Conservation (phyloP, 2,113 vertebrate genomes). For the Ardeotis arabs region DNA sequence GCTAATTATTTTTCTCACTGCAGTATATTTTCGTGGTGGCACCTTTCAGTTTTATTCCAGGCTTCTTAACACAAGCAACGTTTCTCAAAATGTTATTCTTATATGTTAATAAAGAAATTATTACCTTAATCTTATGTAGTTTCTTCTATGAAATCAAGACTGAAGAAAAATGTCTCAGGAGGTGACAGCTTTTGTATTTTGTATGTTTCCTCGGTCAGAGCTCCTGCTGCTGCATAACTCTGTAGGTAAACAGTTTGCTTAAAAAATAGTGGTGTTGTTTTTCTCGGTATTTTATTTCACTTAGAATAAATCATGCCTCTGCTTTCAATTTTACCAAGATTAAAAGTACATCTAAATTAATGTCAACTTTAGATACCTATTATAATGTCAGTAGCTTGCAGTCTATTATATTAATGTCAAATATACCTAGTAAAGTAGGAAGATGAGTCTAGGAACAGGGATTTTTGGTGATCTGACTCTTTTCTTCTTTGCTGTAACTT, state of each 20-base stretch:
- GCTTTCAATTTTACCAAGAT: slow-evolving; percentile 13
- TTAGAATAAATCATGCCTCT: neutral
- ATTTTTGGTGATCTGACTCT: neutral
- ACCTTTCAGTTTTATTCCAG: neutral
- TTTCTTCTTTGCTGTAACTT: neutral
- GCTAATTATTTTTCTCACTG: slow-evolving; percentile 40
- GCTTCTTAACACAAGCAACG: neutral
- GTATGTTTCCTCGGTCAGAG: neutral
- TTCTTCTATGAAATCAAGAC: slow-evolving; percentile 12
- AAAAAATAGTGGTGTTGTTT: neutral
- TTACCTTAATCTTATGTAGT: neutral
- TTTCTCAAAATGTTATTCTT: slow-evolving; percentile 18
- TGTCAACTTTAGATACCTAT: neutral
- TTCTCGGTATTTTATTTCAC: slow-evolving; percentile 3
- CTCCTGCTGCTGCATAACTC: neutral
- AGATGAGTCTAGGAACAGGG: neutral
- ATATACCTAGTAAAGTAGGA: neutral
- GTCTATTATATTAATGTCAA: neutral
- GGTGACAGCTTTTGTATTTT: slow-evolving; percentile 19
- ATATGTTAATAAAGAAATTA: slow-evolving; percentile 26
- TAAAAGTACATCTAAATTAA: slow-evolving; percentile 34
- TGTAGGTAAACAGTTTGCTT: neutral
- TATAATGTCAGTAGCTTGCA: neutral
- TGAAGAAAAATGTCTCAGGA: slow-evolving; percentile 2
- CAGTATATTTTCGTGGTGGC: neutral